Conservation (phyloP, 2,797 vertebrate genomes). For the Tapera naevia region DNA sequence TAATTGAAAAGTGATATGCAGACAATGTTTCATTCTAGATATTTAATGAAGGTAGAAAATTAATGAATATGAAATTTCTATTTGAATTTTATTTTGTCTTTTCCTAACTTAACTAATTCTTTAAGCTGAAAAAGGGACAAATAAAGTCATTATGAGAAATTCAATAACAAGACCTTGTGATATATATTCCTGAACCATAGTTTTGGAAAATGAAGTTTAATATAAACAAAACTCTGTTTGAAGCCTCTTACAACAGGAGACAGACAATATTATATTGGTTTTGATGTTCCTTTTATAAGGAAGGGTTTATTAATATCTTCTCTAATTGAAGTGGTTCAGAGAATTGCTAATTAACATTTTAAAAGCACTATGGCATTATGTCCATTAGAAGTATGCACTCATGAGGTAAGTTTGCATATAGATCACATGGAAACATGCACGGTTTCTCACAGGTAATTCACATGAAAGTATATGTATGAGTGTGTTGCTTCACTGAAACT, state of each 20-base stretch:
- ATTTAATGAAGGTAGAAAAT: neutral
- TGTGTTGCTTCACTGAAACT: neutral
- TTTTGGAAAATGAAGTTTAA: slow-evolving; percentile 49
- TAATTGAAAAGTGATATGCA: neutral
- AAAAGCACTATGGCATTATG: neutral
- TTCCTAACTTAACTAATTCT: neutral
- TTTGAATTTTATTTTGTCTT: slow-evolving; percentile 4
- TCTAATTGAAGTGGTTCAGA: slow-evolving; percentile 60
- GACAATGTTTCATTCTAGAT: neutral
- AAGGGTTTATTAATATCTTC: slow-evolving; percentile 47
- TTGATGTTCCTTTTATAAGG: slow-evolving; percentile 54
- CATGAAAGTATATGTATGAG: slow-evolving; percentile 9
- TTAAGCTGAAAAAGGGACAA: slow-evolving; percentile 11
- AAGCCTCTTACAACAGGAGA: slow-evolving; percentile 30
- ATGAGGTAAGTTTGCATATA: slow-evolving; percentile 23
- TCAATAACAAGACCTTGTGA: slow-evolving; percentile 14
- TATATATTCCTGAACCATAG: neutral
- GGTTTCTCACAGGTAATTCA: slow-evolving; percentile 52
- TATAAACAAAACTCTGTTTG: slow-evolving; percentile 55
- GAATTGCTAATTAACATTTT: slow-evolving; percentile 53
- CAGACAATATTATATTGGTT: slow-evolving; percentile 28
- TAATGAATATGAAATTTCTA: neutral
- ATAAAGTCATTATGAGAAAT: neutral
- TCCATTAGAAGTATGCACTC: neutral
- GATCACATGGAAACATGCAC: slow-evolving; percentile 8